phyloP scores from a whole-genome alignment of 2,888 invertebrate genomes.

The Philereme transversata region DNA sequence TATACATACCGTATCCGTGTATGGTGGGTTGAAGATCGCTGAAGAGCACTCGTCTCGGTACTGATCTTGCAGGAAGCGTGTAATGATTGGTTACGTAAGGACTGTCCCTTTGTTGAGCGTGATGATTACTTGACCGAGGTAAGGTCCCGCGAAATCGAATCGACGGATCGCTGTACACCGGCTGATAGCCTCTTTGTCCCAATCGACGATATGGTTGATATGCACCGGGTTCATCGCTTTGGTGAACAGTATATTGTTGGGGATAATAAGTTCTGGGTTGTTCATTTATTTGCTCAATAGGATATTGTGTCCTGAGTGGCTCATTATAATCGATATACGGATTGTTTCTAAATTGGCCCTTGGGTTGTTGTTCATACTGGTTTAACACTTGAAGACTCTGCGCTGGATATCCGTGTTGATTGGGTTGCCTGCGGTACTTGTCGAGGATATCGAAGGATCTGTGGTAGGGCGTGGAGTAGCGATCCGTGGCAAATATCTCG shows the following conservation, averaged over 20 bases:
- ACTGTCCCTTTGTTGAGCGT: slow-evolving; percentile 45
- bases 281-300: slow-evolving; percentile 36
- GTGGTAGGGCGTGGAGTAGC: slow-evolving; percentile 68
- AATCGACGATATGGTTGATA: slow-evolving; percentile 28
- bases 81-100: slow-evolving; percentile 57
- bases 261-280: slow-evolving; percentile 48
- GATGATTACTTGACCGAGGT: slow-evolving; percentile 54
- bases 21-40: slow-evolving; percentile 70
- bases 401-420: slow-evolving; percentile 69
- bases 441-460: slow-evolving; percentile 71
- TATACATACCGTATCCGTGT: slow-evolving; percentile 74
- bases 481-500: slow-evolving; percentile 76
- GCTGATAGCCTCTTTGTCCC: slow-evolving; percentile 51
- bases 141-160: slow-evolving; percentile 61
- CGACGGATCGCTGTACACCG: slow-evolving; percentile 57
- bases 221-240: slow-evolving; percentile 30
- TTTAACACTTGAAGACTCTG: slow-evolving; percentile 72
- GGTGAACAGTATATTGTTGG: slow-evolving; percentile 25
- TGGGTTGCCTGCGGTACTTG: slow-evolving; percentile 67
- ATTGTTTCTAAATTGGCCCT: slow-evolving; percentile 51
- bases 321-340: slow-evolving; percentile 60
- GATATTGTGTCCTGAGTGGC: slow-evolving; percentile 34
- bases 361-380: slow-evolving; percentile 60
- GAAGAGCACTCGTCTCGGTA: slow-evolving; percentile 72
- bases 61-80: slow-evolving; percentile 65